These are phyloP conservation scores for Champsocephalus gunnari DNA, from an alignment of 2,797 vertebrate genomes.

Conservation along the genomic window DNA sequence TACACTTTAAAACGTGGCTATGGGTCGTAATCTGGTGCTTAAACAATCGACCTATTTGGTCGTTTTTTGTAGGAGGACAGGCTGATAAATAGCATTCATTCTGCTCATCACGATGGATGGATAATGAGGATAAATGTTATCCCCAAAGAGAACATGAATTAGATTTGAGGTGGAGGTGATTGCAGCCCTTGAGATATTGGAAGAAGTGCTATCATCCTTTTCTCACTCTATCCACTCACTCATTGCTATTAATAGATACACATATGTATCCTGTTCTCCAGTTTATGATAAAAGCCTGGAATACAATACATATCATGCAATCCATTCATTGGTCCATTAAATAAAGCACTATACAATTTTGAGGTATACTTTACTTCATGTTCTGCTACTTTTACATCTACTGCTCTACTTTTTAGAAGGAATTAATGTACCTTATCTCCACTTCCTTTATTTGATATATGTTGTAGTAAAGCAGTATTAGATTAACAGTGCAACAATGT, in stretches of 20 bases:
- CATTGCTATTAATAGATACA: conserved; percentile 7
- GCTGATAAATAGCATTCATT: background rate
- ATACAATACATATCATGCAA: background rate
- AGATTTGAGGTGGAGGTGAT: background rate
- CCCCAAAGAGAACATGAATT: background rate
- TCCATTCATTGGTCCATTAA: background rate
- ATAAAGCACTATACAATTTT: background rate
- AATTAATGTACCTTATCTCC: background rate
- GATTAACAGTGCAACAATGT: background rate
- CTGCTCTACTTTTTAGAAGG: background rate
- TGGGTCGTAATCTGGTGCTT: too few species aligned
- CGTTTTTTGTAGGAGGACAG: too few species aligned
- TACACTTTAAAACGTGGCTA: too few species aligned
- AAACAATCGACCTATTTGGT: too few species aligned
- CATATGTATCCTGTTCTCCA: background rate
- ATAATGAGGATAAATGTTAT: background rate
- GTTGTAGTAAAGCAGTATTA: background rate
- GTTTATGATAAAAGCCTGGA: background rate
- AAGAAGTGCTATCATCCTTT: background rate
- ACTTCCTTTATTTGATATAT: background rate
- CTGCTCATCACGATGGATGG: conserved; percentile 1
- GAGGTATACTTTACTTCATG: background rate
- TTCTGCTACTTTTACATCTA: background rate
- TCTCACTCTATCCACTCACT: background rate
- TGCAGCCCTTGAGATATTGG: background rate